Evolutionary conservation across 2,888 invertebrate species (phyloP).

Genomic region (Campoplex nolae): DNA sequence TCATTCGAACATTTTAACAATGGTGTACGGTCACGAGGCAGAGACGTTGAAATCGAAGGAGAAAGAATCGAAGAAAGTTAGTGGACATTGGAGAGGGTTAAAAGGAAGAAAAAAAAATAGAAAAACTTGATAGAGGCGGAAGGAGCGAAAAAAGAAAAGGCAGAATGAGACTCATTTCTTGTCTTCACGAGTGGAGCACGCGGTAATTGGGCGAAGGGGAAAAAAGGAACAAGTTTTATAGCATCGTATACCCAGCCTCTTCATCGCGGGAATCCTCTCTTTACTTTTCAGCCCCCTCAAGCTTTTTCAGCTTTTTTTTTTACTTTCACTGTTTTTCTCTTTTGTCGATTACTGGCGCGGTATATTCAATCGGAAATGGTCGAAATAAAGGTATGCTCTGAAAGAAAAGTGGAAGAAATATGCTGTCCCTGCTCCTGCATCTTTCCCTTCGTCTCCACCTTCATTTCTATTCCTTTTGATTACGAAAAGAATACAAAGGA

Average conservation of each 20-base stretch:
- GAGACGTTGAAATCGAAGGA: conserved; percentile 57
- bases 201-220: conserved; percentile 60
- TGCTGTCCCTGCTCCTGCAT: not conserved
- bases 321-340: not conserved
- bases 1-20: not conserved
- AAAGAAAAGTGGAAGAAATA: conserved; percentile 48
- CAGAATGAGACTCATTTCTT: conserved; percentile 43
- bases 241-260: conserved; percentile 28
- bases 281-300: conserved; percentile 4
- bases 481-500: conserved; percentile 11
- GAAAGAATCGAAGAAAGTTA: conserved; percentile 3
- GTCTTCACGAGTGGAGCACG: conserved; percentile 49
- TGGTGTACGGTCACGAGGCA: conserved; percentile 59
- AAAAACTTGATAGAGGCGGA: not conserved
- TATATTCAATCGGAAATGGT: conserved; percentile 48
- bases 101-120: conserved; percentile 20
- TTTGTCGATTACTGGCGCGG: conserved; percentile 30
- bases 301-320: not conserved
- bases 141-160: conserved; percentile 34
- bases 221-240: conserved; percentile 37
- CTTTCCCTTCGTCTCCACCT: not conserved
- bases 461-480: conserved; percentile 39
- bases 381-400: conserved; percentile 14
- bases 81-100: not conserved
- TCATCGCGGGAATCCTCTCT: conserved; percentile 41